Base-by-base conservation (phyloP, 2,113 vertebrate species). In the Chiloscyllium plagiosum region DNA sequence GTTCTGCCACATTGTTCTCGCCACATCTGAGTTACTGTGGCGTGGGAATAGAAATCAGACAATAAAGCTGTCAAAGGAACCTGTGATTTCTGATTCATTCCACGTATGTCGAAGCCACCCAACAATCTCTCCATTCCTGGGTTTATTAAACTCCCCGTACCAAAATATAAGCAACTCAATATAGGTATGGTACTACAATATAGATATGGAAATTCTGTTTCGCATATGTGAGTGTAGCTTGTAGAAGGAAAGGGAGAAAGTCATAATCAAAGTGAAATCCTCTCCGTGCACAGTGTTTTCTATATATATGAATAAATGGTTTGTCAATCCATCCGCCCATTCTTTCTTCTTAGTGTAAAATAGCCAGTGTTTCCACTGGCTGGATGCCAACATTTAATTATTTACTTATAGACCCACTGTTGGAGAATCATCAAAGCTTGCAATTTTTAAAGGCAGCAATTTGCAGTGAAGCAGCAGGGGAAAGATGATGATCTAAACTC, bases 401-500 rank as follows among this genome's bases (percentile, higher is more conserved):
- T 37, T 93, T 42, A 47, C 6, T 69, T 22, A 19, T 42, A 69
- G 33, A 94, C 6, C 6, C 92, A 37, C n/a, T 70, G 3, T 94
- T 94, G n/a, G n/a, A 68, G 92, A 69, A 68, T 29, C 52, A 68
- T 68, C 61, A 95, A 20, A 50, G 26, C 47, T 61, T 50, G 24
- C 29, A 96, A 96, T 56, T 61, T 80, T 95, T 95, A 80, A 95
- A 37, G 13, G 12, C 47, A 61, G 95, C 29, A 12, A 22, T 13
- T 94, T 94, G 65, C 66, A 26, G 20, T 97, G 97, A 97, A 97
- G 97, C 97, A 97, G 97, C 96, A 96, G 97, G 98, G 97, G 97
- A 97, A 97, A 97, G 97, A 98, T 96, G 85, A 96, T 97, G 96
- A 97, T 98, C 97, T 98, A 98, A 97, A 96, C 97, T 96, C 33